Base-by-base conservation (phyloP, 2,113 vertebrate species). In the Heptranchias perlo region DNA sequence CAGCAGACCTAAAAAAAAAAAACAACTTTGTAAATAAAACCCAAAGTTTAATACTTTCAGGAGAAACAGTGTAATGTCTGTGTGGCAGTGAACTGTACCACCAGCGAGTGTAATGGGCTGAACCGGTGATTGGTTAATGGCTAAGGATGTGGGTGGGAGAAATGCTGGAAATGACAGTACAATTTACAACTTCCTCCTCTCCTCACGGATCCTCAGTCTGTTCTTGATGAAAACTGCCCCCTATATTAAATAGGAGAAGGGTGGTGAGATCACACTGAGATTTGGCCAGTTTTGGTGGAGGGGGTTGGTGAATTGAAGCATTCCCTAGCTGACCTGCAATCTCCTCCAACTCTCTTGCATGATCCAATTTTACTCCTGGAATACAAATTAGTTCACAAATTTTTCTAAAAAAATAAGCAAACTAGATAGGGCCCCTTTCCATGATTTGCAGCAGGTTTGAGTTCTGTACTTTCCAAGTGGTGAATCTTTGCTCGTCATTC, bases 11-110 rank as follows among this genome's bases (percentile, higher is more conserved):
- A 93, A 73, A 67, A 69, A 44, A 69, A 44, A 31, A 65, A 67
- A 65, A 94, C 94, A 95, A 95, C 28, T 3, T 52, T 95, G 94
- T 95, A 95, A 95, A 95, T 95, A 95, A 95, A 95, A 52, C 65
- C 94, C 65, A 49, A 94, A 52, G 47, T 95, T 95, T 95, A 95
- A 95, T 95, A 69, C 47, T 67, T 95, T 95, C 1, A 39, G 58
- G 16, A 61, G 52, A 62, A 93, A 93, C 35, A 93, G 58, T 93
- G 58, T 93, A 62, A 62, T 93, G 89, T 39, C 58, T 44, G 89
- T 62, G 58, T 25, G 58, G 58, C 89, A 62, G 58, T 93, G 89
- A 93, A 62, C 58, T 93, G 61, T 62, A 62, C 35, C 86, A 89
- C 49, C 89, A 62, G 89, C 21, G 16, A 61, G 61, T 16, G 18